Conservation (phyloP, 2,113 vertebrate genomes). For the Trinectes maculatus region DNA sequence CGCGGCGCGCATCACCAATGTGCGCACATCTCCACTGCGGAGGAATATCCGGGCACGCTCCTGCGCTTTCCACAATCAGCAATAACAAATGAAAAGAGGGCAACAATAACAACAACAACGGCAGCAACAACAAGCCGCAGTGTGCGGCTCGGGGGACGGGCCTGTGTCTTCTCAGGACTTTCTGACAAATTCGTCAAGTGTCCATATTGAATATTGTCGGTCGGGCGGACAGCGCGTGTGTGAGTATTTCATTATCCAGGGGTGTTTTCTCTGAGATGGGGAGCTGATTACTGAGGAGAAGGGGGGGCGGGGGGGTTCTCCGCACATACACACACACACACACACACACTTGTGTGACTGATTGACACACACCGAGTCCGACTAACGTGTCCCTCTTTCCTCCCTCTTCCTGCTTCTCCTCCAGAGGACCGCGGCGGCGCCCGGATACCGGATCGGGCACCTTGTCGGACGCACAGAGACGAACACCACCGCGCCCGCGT, state of each 20-base stretch:
- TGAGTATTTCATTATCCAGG: conserved; percentile 64
- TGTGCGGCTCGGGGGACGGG: conserved; percentile 35
- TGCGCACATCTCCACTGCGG: conserved; percentile 87
- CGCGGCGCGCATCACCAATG: conserved; percentile 91
- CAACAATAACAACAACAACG: conserved; percentile 9
- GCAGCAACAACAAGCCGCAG: neutral
- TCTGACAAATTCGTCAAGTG: conserved; percentile 66
- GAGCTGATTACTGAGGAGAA: too few relatives aligned
- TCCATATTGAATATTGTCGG: conserved; percentile 65
- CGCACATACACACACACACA: conserved; percentile 69
- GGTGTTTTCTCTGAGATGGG: conserved; percentile 65
- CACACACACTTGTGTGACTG: conserved; percentile 85
- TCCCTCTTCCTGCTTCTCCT: conserved; percentile 68
- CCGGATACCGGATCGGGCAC: conserved; percentile 56
- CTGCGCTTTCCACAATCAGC: conserved; percentile 86
- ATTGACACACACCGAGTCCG: conserved; percentile 82
- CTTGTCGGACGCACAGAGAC: conserved; percentile 32
- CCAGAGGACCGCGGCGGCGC: conserved; percentile 73
- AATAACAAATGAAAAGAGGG: conserved; percentile 30
- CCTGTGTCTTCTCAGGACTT: conserved; percentile 51
- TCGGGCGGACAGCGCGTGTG: conserved; percentile 53
- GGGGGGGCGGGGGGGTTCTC: conserved; percentile 83
- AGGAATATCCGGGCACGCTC: conserved; percentile 83
- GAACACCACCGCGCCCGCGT: neutral
- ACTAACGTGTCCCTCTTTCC: conserved; percentile 85